These are phyloP conservation scores for Pristionchus pacificus DNA, from an alignment of 1,140 invertebrate genomes.

Conservation along the genomic window DNA sequence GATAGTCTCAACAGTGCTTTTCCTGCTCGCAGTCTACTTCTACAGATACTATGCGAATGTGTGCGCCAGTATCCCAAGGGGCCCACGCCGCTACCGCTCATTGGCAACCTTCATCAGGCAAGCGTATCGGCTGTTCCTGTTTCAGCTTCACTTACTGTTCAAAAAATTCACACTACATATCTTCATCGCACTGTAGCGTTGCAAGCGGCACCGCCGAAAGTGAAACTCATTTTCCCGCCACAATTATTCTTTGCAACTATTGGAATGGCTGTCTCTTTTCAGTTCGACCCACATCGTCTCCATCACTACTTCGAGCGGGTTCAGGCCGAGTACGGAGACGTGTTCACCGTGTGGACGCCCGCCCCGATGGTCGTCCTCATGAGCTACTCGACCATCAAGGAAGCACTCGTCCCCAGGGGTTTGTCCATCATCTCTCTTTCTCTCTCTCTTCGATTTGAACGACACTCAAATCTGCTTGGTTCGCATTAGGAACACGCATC, in stretches of 20 bases:
- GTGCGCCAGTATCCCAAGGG: conserved; percentile 7
- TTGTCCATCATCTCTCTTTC: too few species aligned
- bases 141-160: too few species aligned
- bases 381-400: too few species aligned
- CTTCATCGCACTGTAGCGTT: too few species aligned
- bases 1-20: too few species aligned
- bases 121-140: not conserved
- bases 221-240: too few species aligned
- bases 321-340: conserved; percentile 1
- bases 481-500: too few species aligned
- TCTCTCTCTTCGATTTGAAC: not conserved
- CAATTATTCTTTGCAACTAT: too few species aligned
- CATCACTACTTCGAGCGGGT: conserved; percentile 4
- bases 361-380: too few species aligned
- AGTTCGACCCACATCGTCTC: conserved; percentile 2
- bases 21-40: not conserved
- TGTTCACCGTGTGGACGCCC: conserved; percentile 2
- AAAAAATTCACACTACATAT: too few species aligned
- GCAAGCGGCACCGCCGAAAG: too few species aligned
- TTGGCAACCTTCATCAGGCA: conserved; percentile 8
- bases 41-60: conserved; percentile 7
- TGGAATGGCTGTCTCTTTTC: not conserved
- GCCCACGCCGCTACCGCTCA: conserved; percentile 1
- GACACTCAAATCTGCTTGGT: too few species aligned
- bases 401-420: not conserved